Evolutionary conservation across 2,797 vertebrate genomes (phyloP), one percentile per base, ranked within the genome.

Genomic region (Sebastes matsubarae): DNA sequence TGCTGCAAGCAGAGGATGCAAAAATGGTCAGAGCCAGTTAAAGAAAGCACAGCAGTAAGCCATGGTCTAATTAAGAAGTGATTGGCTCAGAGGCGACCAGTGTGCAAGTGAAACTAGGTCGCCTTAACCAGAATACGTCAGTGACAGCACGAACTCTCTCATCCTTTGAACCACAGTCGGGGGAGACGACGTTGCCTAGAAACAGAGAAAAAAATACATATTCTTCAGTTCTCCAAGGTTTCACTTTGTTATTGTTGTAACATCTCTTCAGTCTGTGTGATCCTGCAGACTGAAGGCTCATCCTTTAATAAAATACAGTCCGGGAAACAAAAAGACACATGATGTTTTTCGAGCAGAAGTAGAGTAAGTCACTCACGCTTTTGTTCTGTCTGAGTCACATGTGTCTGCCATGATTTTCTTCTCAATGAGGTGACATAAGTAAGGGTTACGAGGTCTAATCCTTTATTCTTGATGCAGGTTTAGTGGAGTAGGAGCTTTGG

Each of bases 101-200:
- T 10, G 74, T 22, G 72, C 1, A 4, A 27, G 42, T 77, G 68
- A 87, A 93, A 90, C 18, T 87, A 72, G 89, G 90, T 85, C 71
- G n/a, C 0, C 0, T 68, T 69, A 74, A 84, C 77, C 82, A 75
- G 58, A 66, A 85, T 9, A 80, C 36, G 22, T 76, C 67, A 77
- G 59, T 2, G 74, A 65, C 76, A 66, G 76, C 59, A 4, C 50
- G 46, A 89, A 84, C 79, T 64, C 50, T 8, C 63, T 84, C 36
- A 72, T 74, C 67, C 24, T 76, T 68, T 86, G 67, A 86, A 78
- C 6, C 58, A 0, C 60, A 18, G 77, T 54, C 36, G 20, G 52
- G 29, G 4, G 75, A 67, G 82, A 79, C 22, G 57, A 67, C 36
- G 92, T 93, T 94, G 93, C 93, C 84, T 92, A 58, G 93, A 63